phyloP scores from a whole-genome alignment of 2,888 invertebrate species.

The Metellina segmentata region DNA sequence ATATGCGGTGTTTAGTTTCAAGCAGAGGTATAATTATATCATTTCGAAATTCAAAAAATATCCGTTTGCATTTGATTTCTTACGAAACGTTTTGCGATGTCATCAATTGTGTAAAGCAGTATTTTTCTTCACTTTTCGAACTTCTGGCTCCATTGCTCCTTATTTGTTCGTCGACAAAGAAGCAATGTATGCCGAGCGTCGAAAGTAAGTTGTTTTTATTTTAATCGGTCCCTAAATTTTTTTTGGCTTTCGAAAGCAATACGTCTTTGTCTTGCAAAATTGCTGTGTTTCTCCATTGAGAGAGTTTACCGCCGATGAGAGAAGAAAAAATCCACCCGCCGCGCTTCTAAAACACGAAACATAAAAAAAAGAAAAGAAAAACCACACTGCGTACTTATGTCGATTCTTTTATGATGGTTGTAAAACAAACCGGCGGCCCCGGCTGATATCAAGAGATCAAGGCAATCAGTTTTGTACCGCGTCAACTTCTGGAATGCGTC shows the following conservation, averaged over 20 bases:
- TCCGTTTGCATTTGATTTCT: background rate
- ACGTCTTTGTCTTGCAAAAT: background rate
- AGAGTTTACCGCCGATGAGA: background rate
- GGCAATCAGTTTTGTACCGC: constrained; percentile 30
- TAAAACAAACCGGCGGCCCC: constrained; percentile 7
- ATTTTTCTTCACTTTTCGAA: background rate
- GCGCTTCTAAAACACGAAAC: background rate
- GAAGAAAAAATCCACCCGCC: background rate
- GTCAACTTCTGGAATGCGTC: constrained; percentile 25
- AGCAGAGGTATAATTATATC: too few species aligned
- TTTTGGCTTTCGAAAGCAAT: background rate
- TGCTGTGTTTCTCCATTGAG: background rate
- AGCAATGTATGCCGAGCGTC: background rate
- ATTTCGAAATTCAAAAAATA: too few species aligned
- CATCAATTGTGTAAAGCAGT: background rate
- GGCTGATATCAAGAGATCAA: constrained; percentile 13
- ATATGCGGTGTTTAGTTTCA: too few species aligned
- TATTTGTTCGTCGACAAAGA: background rate
- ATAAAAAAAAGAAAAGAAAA: background rate
- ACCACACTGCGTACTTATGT: constrained; percentile 2
- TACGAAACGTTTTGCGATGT: background rate
- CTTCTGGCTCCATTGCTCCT: background rate
- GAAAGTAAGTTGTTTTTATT: background rate
- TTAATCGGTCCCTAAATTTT: background rate
- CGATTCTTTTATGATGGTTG: constrained; percentile 28